Evolutionary conservation across 2,888 invertebrate species (phyloP), one percentile per base, ranked within the genome.

Genomic region (Cephus nigrinus): DNA sequence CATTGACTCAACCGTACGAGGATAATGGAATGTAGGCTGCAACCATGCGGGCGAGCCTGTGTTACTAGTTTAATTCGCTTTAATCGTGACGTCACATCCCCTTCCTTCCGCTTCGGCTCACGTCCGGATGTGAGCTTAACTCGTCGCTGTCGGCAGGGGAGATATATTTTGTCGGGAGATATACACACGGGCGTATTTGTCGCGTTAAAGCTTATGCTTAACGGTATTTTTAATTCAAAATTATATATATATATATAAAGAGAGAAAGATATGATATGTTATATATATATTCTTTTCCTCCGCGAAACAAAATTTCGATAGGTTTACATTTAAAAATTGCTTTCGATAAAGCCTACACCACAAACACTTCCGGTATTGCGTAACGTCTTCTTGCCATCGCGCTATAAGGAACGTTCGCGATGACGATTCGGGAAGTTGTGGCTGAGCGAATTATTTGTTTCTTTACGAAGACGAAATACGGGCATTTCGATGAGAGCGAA

Each of bases 71-170:
- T 88, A 90, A 91, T 90, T 89, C 86, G 87, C 88, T 87, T 89
- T 87, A 89, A 90, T 90, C 90, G 87, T 90, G 86, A 90, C 90
- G 90, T 90, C 90, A 89, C 86, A 85, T 86, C 88, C 88, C 88
- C 90, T 90, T 90, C 90, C 90, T 90, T 90, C 90, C 90, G 89
- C 86, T 89, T 86, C 83, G 84, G 86, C 86, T 86, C 88, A 86
- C 85, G 87, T 89, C 89, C 90, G 90, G 90, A 90, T 90, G 89
- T 84, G 86, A 88, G 88, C 85, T 90, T 89, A 88, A 90, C 87
- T 88, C 84, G 83, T 80, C 79, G 81, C 80, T 81, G 78, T 80
- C 80, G 76, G 80, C 76, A 78, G 81, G 31, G 55, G 55, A 55
- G 55, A 55, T 55, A 40, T 74, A 69, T 79, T 74, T 76, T 79